Evolutionary conservation across 1,140 invertebrate species (phyloP), one percentile per base, ranked within the genome.

Genomic region (Tetraneura akinire): DNA sequence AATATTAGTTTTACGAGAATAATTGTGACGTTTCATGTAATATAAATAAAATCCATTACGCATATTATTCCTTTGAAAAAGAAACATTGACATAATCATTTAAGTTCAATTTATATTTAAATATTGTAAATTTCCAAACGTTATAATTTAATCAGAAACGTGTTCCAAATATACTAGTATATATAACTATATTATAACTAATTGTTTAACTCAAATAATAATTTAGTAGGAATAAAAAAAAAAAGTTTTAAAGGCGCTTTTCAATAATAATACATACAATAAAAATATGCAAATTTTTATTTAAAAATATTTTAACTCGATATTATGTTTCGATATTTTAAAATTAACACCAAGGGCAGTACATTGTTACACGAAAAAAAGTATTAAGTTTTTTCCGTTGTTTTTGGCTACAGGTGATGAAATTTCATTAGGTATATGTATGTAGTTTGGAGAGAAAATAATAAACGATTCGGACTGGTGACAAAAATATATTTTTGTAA

Each of bases 401-500:
- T 26, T 45, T 68, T 68, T 68, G 66, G 66, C 66, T 68, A 68
- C 37, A 23, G 21, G 37, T 45, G n/a, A 13, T 9, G 66, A 26
- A 16, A 47, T 14, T 45, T 26, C n/a, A 68, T 68, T n/a, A n/a
- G 9, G 10, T 47, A 13, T 45, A 37, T 5, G 42, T 37, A 37
- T n/a, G n/a, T 1, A 2, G 23, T 4, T 37, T 8, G 78, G 16
- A 64, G 18, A 26, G 55, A n/a, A 6, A 23, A 21, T 42, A 26
- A 78, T 16, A 37, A 66, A 13, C 32, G 32, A 42, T 55, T 53
- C 62, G n/a, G 13, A 60, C 53, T 37, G 16, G 26, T 42, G 73
- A 26, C 21, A 78, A 78, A 78, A 78, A 78, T 57, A 78, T n/a
- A 78, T 62, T 60, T 37, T 57, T 57, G 51, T 45, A 37, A 21